Evolutionary conservation across 2,888 invertebrate species (phyloP).

Genomic region (Chironomus riparius): DNA sequence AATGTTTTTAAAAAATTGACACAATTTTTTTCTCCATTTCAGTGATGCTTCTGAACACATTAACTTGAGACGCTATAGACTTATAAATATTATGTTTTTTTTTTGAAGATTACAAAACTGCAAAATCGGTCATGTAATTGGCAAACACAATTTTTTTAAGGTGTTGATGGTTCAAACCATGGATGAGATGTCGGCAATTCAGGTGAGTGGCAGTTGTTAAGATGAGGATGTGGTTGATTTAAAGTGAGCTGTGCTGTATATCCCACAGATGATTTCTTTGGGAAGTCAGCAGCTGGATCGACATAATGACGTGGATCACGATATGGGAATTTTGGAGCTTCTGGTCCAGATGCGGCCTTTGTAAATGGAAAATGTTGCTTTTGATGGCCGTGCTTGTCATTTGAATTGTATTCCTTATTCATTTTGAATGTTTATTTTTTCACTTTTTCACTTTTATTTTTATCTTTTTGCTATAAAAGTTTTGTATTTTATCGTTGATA

Average conservation of each 20-base stretch:
- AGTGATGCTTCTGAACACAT: too few relatives aligned
- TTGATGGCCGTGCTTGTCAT: not conserved
- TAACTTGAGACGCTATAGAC: too few relatives aligned
- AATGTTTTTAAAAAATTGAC: too few relatives aligned
- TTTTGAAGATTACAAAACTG: too few relatives aligned
- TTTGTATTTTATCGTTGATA: too few relatives aligned
- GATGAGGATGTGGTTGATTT: not conserved
- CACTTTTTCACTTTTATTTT: not conserved
- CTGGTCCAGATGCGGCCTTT: not conserved
- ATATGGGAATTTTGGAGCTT: conserved; percentile 1
- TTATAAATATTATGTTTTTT: too few relatives aligned
- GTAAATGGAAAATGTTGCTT: not conserved
- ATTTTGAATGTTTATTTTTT: not conserved
- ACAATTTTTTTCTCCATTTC: too few relatives aligned
- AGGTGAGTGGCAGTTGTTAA: not conserved
- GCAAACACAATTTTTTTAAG: not conserved
- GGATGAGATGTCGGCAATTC: not conserved
- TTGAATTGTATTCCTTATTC: not conserved
- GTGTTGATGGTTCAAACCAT: not conserved
- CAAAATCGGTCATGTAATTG: too few relatives aligned
- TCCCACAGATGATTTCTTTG: not conserved
- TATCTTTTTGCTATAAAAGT: not conserved
- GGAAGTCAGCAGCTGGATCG: not conserved
- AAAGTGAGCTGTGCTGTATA: not conserved
- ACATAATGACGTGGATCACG: not conserved